Conservation (phyloP, 2,888 invertebrate genomes). For the Lasiommata megera region DNA sequence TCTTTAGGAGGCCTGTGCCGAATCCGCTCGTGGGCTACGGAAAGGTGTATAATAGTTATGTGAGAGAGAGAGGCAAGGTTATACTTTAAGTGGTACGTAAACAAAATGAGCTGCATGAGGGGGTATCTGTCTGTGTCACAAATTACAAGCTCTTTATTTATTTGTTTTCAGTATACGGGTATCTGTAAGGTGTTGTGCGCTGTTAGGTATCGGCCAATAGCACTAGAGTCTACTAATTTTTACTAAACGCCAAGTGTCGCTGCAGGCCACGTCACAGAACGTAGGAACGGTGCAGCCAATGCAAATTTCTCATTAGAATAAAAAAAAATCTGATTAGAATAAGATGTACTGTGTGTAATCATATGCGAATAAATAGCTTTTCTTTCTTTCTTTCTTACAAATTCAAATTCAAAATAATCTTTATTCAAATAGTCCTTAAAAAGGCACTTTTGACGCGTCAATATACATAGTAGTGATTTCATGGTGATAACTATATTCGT, state of each 20-base stretch:
- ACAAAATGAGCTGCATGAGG: slow-evolving; percentile 65
- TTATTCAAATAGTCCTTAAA: too few species aligned
- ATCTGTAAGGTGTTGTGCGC: slow-evolving; percentile 78
- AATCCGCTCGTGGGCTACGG: slow-evolving; percentile 81
- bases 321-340: too few species aligned
- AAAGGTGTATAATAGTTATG: slow-evolving; percentile 81
- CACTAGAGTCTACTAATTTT: slow-evolving; percentile 78
- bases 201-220: slow-evolving; percentile 79
- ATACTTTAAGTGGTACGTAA: slow-evolving; percentile 66
- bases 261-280: background rate
- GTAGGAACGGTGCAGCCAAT: background rate
- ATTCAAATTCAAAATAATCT: too few species aligned
- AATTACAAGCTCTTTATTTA: slow-evolving; percentile 81
- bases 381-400: too few species aligned
- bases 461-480: too few species aligned
- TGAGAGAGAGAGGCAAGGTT: slow-evolving; percentile 75
- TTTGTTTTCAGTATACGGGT: slow-evolving; percentile 65
- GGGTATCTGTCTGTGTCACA: slow-evolving; percentile 77
- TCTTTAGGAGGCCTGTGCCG: slow-evolving; percentile 82
- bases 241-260: background rate
- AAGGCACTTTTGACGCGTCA: too few species aligned
- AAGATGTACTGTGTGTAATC: too few species aligned
- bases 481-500: too few species aligned
- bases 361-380: too few species aligned
- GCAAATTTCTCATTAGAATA: too few species aligned